Percentiles rank a stretch among this genome's conserved stretches.
Evolutionary conservation across 2,113 vertebrate species (phyloP).

Genomic region (human): DNA sequence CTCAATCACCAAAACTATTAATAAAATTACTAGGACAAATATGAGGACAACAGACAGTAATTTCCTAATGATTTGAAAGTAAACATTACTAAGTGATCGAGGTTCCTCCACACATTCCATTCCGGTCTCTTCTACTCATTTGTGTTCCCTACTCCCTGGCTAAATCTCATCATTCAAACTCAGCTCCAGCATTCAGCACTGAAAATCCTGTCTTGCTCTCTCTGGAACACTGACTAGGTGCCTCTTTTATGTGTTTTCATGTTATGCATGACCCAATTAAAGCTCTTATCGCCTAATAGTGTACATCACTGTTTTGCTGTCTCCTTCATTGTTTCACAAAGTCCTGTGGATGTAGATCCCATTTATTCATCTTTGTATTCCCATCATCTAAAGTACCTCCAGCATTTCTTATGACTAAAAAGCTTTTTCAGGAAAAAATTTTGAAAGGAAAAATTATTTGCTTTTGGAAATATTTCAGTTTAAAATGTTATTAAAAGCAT

Average conservation of each 20-base stretch:
- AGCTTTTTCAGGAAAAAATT: not conserved
- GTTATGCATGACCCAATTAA: not conserved
- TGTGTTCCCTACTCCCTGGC: not conserved
- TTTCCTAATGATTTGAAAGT: no score
- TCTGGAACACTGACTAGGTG: not conserved
- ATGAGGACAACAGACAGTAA: no score
- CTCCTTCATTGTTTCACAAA: not conserved
- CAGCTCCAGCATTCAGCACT: not conserved
- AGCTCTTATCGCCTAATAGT: not conserved
- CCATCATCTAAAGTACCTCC: not conserved
- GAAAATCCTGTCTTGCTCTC: not conserved
- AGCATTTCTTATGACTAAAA: not conserved
- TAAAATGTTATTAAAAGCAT: not conserved
- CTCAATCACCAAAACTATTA: no score
- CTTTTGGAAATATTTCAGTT: slow-evolving; percentile 19
- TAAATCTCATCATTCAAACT: not conserved
- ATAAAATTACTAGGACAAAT: no score
- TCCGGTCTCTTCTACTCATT: not conserved
- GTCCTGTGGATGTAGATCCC: not conserved
- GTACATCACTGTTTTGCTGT: not conserved
- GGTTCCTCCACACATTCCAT: not conserved
- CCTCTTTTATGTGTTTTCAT: not conserved
- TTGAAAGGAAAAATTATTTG: not conserved
- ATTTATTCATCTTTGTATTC: not conserved
- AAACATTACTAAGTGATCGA: no score